Percentiles rank a stretch among this genome's conserved stretches.
Evolutionary conservation across 2,113 vertebrate genomes (phyloP).

Genomic region (Corvus hawaiiensis): DNA sequence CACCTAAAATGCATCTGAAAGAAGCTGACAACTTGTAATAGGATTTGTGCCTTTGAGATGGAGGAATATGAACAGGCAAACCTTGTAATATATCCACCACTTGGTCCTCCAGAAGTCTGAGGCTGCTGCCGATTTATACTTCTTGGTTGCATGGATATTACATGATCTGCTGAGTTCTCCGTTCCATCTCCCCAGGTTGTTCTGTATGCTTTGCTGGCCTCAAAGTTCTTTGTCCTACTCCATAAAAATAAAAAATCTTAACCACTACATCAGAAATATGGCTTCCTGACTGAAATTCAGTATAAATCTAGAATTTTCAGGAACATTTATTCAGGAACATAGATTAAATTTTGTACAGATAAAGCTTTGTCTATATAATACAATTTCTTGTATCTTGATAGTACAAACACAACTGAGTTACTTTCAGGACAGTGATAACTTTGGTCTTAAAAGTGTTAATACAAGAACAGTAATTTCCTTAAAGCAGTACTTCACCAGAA

Average conservation of each 20-base stretch:
- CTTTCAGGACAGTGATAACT: not conserved
- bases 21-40: not conserved
- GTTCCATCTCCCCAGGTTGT: constrained; percentile 81
- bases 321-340: not conserved
- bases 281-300: not conserved
- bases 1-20: not conserved
- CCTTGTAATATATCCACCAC: constrained; percentile 83
- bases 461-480: not conserved
- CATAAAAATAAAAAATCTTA: not conserved
- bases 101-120: constrained; percentile 41
- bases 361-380: not conserved
- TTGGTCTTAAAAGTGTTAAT: not conserved
- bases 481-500: not conserved
- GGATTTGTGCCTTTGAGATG: not conserved
- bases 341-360: not conserved
- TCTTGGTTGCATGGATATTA: constrained; percentile 84
- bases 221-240: constrained; percentile 84
- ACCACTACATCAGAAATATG: not conserved
- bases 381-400: not conserved
- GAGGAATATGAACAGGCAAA: not conserved
- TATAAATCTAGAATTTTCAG: not conserved
- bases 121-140: constrained; percentile 73
- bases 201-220: constrained; percentile 83
- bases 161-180: constrained; percentile 60
- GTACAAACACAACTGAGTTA: not conserved